Conservation (phyloP, 2,797 vertebrate genomes). For the Distichodus sexfasciatus region DNA sequence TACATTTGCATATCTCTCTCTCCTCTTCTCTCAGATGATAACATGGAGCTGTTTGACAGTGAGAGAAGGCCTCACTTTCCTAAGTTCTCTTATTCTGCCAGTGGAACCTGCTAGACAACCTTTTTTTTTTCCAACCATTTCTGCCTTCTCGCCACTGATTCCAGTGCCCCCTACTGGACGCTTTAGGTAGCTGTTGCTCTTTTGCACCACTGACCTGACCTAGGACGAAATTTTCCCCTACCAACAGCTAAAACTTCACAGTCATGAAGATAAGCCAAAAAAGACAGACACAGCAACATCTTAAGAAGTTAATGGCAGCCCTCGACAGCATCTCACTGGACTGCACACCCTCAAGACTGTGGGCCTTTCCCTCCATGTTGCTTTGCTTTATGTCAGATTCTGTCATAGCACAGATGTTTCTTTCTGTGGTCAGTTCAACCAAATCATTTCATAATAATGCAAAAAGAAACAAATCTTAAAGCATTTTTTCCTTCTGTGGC, state of each 20-base stretch:
- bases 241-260: neutral
- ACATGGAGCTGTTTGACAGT: conserved; percentile 92
- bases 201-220: conserved; percentile 28
- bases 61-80: conserved; percentile 96
- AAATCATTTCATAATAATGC: conserved; percentile 19
- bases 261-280: conserved; percentile 12
- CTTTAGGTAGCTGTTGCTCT: conserved; percentile 32
- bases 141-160: conserved; percentile 49
- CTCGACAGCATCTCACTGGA: conserved; percentile 58
- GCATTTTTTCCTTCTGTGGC: conserved; percentile 60
- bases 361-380: conserved; percentile 48
- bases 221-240: neutral
- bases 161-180: conserved; percentile 31
- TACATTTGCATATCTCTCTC: neutral
- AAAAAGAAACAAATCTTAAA: conserved; percentile 52
- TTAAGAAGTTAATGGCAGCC: conserved; percentile 52
- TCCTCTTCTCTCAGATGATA: conserved; percentile 77
- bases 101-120: conserved; percentile 86
- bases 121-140: conserved; percentile 55
- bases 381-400: conserved; percentile 45
- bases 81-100: conserved; percentile 97
- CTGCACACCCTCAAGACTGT: conserved; percentile 78
- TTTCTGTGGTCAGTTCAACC: conserved; percentile 62
- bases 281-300: conserved; percentile 5
- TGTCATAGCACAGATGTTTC: conserved; percentile 71